Evolutionary conservation across 2,797 vertebrate genomes (phyloP).

Genomic region (Sciurus vulgaris): DNA sequence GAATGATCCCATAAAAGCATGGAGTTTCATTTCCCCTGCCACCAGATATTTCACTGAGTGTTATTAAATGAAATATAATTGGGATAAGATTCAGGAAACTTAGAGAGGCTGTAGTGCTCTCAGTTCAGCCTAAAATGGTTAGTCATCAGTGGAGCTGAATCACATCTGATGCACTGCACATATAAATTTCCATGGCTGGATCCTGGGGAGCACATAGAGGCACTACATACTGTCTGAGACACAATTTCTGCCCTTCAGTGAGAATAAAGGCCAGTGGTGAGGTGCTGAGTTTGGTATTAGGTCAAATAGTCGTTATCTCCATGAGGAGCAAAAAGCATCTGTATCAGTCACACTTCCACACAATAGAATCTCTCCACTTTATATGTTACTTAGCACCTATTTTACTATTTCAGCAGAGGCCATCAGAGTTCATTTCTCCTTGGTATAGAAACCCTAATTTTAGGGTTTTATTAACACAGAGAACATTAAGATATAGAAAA

Average conservation of each 20-base stretch:
- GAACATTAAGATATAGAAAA: neutral
- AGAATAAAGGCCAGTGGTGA: neutral
- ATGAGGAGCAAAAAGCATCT: neutral
- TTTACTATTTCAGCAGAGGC: neutral
- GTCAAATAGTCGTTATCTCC: constrained; percentile 10
- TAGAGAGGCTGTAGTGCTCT: constrained; percentile 79
- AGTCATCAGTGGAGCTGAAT: constrained; percentile 66
- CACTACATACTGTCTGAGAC: neutral
- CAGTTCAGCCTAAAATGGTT: constrained; percentile 77
- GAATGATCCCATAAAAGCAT: constrained; percentile 98
- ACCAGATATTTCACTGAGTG: constrained; percentile 95
- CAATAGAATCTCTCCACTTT: neutral
- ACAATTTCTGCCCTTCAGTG: neutral
- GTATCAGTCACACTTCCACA: neutral
- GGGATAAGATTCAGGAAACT: constrained; percentile 92
- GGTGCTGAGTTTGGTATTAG: constrained; percentile 22
- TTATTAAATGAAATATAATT: constrained; percentile 96
- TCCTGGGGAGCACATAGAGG: neutral
- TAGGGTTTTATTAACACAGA: neutral
- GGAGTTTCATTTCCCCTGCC: constrained; percentile 96
- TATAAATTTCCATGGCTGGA: constrained; percentile 39
- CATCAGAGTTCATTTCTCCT: neutral
- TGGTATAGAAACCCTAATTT: neutral
- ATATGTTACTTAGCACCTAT: neutral
- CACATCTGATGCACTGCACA: neutral